These are phyloP conservation scores for Protodeltote pygarga DNA, from an alignment of 2,888 invertebrate genomes.

Conservation along the genomic window DNA sequence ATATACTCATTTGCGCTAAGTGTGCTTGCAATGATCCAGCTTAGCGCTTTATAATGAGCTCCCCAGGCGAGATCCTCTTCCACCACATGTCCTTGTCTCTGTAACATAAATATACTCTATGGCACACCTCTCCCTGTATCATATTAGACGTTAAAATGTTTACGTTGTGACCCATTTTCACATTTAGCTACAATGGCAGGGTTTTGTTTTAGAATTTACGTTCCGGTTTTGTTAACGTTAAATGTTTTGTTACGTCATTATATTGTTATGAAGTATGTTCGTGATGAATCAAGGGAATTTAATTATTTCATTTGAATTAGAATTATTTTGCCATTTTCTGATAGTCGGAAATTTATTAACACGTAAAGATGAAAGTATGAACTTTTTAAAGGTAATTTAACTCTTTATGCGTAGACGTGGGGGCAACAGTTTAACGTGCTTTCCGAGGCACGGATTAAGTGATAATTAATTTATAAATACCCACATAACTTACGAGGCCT, in stretches of 20 bases:
- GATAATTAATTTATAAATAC: too few relatives aligned
- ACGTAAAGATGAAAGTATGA: too few relatives aligned
- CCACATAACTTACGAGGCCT: too few relatives aligned
- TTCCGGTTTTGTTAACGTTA: too few relatives aligned
- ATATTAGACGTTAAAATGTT: constrained; percentile 53
- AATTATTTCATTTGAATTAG: background rate
- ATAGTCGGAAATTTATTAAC: too few relatives aligned
- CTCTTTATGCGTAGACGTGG: too few relatives aligned
- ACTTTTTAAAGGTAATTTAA: too few relatives aligned
- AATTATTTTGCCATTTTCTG: background rate
- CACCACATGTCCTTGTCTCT: constrained; percentile 52
- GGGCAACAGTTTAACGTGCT: too few relatives aligned
- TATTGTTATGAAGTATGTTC: background rate
- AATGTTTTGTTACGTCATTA: background rate
- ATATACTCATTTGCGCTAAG: constrained; percentile 54
- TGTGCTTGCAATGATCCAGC: constrained; percentile 58
- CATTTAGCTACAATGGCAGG: constrained; percentile 13
- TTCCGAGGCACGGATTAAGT: too few relatives aligned
- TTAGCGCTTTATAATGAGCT: constrained; percentile 76
- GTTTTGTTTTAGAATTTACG: constrained; percentile 2
- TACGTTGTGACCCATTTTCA: constrained; percentile 50
- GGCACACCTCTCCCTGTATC: constrained; percentile 38
- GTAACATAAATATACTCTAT: constrained; percentile 45
- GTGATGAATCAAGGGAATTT: background rate
- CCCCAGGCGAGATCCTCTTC: constrained; percentile 63